Evolutionary conservation across 2,888 invertebrate genomes (phyloP), one percentile per base, ranked within the genome.

Genomic region (Scaptodrosophila latifasciaeformis): DNA sequence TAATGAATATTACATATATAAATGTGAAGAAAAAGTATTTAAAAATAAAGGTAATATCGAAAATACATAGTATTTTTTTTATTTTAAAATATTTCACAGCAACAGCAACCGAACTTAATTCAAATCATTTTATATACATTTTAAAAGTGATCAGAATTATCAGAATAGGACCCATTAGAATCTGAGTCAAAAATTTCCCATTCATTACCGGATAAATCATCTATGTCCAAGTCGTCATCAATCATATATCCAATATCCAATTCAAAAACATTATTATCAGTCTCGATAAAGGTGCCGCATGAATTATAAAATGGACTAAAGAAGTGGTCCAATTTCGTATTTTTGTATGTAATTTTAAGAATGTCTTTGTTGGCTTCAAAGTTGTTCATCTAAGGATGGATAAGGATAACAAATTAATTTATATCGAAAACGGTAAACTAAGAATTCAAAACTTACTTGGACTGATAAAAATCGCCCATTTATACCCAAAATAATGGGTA

Each of bases 1-100:
- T 12, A 17, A 58, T 12, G 43, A 30, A 31, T 46, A 57, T 74
- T 51, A 27, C 43, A 43, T 58, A 48, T 45, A 44, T 51, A 57
- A 50, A 35, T 43, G n/a, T 43, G 29, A 5, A 27, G 27, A 27
- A 43, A 27, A 10, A 4, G 15, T 37, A 37, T 37, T 17, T 37
- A 37, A 37, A 37, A 37, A 5, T 12, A 17, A 10, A 17, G 3
- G 5, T 4, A 13, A 10, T 9, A 34, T 10, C 10, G n/a, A n/a
- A 9, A 12, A 34, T 4, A 7, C 13, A 34, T 4, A 34, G 10
- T 10, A 10, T 6, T 34, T 9, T 5, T 12, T 9, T 5, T 9
- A 34, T 4, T 10, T 6, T 1, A 1, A 40, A 47, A 6, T 29
- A 27, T 9, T 45, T 42, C 9, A 39, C 43, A 24, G 46, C 42